Evolutionary conservation across 2,797 vertebrate species (phyloP).

Genomic region (Takifugu ocellatus): DNA sequence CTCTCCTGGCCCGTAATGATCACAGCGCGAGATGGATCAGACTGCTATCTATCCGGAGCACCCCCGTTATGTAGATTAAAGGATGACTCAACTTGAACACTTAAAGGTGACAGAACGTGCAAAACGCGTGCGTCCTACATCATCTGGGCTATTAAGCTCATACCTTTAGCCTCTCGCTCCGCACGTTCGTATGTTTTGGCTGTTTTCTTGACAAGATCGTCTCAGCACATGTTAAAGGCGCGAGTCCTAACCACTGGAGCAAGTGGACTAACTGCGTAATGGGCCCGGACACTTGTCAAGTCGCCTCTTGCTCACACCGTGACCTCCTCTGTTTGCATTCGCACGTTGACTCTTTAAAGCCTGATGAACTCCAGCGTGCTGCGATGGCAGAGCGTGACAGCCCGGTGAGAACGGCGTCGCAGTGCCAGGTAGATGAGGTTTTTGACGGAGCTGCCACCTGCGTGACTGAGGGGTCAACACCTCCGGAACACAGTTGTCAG

Average conservation of each 20-base stretch:
- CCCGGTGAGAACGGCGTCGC: too few species aligned
- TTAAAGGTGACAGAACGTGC: slow-evolving; percentile 23
- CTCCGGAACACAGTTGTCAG: slow-evolving; percentile 73
- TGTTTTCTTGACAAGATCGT: slow-evolving; percentile 59
- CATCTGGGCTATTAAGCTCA: slow-evolving; percentile 27
- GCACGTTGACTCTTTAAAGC: slow-evolving; percentile 21
- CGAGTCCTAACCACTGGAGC: slow-evolving; percentile 51
- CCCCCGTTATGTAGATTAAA: not conserved
- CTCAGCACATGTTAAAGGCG: slow-evolving; percentile 47
- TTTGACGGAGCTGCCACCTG: slow-evolving; percentile 37
- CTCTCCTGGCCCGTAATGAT: slow-evolving; percentile 33
- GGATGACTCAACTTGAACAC: not conserved
- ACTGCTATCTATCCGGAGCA: slow-evolving; percentile 28
- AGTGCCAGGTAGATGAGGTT: slow-evolving; percentile 42
- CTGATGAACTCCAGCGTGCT: slow-evolving; percentile 1
- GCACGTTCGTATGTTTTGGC: slow-evolving; percentile 48
- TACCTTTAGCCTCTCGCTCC: slow-evolving; percentile 61
- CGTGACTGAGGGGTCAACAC: slow-evolving; percentile 71
- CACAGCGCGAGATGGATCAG: slow-evolving; percentile 32
- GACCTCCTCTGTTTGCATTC: slow-evolving; percentile 39
- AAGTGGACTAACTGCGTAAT: slow-evolving; percentile 68
- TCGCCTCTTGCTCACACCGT: slow-evolving; percentile 66
- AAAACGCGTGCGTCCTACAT: slow-evolving; percentile 30
- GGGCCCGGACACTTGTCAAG: slow-evolving; percentile 76
- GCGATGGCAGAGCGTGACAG: slow-evolving; percentile 59